Evolutionary conservation across 2,888 invertebrate genomes (phyloP).

Genomic region (Drosophila quinaria): DNA sequence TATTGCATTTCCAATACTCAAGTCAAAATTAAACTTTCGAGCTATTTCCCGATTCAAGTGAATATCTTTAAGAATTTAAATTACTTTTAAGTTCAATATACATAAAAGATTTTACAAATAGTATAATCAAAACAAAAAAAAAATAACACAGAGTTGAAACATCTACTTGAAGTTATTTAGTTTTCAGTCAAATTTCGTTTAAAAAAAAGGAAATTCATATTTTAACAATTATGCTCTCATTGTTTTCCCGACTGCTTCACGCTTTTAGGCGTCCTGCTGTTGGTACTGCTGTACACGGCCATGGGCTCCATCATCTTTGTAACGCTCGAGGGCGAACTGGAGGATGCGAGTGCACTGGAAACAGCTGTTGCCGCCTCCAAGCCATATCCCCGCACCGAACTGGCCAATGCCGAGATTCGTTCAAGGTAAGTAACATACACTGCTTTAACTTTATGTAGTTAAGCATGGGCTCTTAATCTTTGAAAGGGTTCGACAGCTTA

Average conservation of each 20-base stretch:
- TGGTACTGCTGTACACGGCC: conserved; percentile 96
- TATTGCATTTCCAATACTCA: not conserved
- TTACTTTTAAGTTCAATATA: too few species aligned
- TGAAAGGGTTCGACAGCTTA: not conserved
- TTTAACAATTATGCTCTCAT: not conserved
- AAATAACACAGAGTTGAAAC: too few species aligned
- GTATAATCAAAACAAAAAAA: too few species aligned
- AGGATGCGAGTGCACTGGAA: conserved; percentile 86
- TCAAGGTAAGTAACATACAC: conserved; percentile 84
- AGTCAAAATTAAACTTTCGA: not conserved
- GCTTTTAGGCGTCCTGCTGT: conserved; percentile 86
- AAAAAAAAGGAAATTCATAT: not conserved
- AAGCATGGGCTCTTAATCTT: not conserved
- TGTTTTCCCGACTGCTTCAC: not conserved
- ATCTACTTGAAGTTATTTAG: too few species aligned
- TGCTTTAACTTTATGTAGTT: not conserved
- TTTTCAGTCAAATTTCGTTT: too few species aligned
- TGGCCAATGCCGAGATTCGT: conserved; percentile 88
- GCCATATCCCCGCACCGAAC: conserved; percentile 88
- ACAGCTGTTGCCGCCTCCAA: conserved; percentile 89
- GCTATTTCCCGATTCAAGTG: too few species aligned
- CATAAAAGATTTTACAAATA: too few species aligned
- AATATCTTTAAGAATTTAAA: too few species aligned
- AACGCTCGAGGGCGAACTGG: conserved; percentile 90
- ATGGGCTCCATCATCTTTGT: conserved; percentile 97